phyloP scores from a whole-genome alignment of 2,797 vertebrate species.

The Schizopygopsis malacanthus region DNA sequence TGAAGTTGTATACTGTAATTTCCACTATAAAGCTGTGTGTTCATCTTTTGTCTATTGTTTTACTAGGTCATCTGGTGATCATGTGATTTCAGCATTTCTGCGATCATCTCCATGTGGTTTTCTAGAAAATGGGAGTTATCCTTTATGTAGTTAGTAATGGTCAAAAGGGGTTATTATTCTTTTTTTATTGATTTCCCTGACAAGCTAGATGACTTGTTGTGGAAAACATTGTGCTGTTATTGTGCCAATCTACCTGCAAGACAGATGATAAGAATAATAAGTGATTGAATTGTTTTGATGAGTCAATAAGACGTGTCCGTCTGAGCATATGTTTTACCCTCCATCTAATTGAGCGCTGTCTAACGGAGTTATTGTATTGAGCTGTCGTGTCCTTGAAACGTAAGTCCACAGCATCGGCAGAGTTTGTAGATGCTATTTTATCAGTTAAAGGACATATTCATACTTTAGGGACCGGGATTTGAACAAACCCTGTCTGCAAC shows the following conservation, averaged over 20 bases:
- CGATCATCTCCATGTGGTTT: background rate
- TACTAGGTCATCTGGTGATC: background rate
- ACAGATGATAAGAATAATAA: slow-evolving; percentile 4
- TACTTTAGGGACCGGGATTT: background rate
- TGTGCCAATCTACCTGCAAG: background rate
- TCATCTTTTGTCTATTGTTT: background rate
- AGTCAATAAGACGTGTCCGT: slow-evolving; percentile 31
- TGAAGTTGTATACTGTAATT: background rate
- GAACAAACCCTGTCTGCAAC: background rate
- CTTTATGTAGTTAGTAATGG: slow-evolving; percentile 10
- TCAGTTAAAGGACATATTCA: background rate
- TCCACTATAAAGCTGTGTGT: background rate
- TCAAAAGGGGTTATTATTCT: background rate
- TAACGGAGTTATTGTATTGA: slow-evolving; percentile 34
- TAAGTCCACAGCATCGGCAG: background rate
- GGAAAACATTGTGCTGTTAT: slow-evolving; percentile 4
- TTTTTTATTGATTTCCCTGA: slow-evolving; percentile 15
- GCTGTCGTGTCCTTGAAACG: slow-evolving; percentile 23
- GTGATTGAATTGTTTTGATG: slow-evolving; percentile 10
- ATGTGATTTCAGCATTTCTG: background rate
- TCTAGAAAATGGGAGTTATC: background rate
- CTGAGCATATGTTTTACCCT: slow-evolving; percentile 23
- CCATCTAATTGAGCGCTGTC: slow-evolving; percentile 17
- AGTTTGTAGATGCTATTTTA: slow-evolving; percentile 6
- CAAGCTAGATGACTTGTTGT: background rate